phyloP scores from a whole-genome alignment of 37 sponge, comb jelly and placozoan genomes.

The Spongia lamella region DNA sequence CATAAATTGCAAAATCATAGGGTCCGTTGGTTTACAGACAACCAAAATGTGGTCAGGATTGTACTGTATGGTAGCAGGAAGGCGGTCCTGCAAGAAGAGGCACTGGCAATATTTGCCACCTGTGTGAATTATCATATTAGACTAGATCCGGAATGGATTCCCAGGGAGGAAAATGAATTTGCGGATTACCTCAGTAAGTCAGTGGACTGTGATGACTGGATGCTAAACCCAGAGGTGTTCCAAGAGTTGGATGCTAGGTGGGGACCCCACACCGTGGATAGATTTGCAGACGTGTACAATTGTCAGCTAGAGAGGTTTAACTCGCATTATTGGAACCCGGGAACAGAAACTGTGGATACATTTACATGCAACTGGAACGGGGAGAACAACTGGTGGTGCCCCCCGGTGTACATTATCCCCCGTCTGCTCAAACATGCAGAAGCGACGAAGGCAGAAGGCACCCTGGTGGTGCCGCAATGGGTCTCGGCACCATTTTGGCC shows the following conservation, averaged over 20 bases:
- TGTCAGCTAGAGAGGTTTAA: conserved; percentile 13
- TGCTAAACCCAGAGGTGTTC: too few relatives aligned
- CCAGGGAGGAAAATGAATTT: conserved; percentile 29
- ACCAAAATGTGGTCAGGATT: too few relatives aligned
- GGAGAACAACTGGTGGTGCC: conserved; percentile 40
- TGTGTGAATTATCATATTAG: background rate
- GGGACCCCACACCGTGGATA: conserved; percentile 39
- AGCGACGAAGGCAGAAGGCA: conserved; percentile 10
- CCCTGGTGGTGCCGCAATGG: conserved; percentile 36
- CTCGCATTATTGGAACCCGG: conserved; percentile 10
- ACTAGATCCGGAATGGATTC: conserved; percentile 38
- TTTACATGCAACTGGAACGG: conserved; percentile 19
- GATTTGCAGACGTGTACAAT: conserved; percentile 17
- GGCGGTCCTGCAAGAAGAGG: conserved; percentile 18
- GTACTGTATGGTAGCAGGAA: conserved; percentile 5
- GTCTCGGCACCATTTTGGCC: conserved; percentile 46
- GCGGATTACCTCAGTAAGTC: too few relatives aligned
- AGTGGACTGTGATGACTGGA: conserved; percentile 37
- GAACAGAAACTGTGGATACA: too few relatives aligned
- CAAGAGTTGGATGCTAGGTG: too few relatives aligned
- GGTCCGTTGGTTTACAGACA: too few relatives aligned
- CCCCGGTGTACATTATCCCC: conserved; percentile 6
- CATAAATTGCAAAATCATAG: background rate
- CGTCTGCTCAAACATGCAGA: conserved; percentile 23
- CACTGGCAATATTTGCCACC: conserved; percentile 10